Conservation (phyloP, 2,113 vertebrate species). For the Callopanchax toddi region DNA sequence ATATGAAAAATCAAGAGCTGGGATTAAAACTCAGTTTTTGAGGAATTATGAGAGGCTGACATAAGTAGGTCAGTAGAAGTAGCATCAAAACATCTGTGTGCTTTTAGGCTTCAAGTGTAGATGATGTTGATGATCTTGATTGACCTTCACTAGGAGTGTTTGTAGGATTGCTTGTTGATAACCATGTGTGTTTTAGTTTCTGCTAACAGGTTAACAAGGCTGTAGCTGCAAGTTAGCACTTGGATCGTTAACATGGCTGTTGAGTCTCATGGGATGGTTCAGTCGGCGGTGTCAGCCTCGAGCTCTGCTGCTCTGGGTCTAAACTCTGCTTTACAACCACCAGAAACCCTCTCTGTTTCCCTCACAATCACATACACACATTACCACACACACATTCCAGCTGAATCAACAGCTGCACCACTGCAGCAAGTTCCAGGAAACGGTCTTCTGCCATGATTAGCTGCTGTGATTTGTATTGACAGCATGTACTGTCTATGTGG, state of each 20-base stretch:
- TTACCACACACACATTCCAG: conserved; percentile 46
- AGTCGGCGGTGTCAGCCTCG: conserved; percentile 22
- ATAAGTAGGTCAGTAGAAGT: conserved; percentile 20
- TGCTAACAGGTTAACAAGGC: conserved; percentile 10
- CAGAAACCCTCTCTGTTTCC: conserved; percentile 16
- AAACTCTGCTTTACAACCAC: conserved; percentile 23
- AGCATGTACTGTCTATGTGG: conserved; percentile 35
- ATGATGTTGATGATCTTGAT: background rate
- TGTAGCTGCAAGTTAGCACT: conserved; percentile 44
- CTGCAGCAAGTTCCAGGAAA: conserved; percentile 61
- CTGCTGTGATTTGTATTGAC: conserved; percentile 50
- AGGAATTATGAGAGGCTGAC: conserved; percentile 15
- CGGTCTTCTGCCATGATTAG: conserved; percentile 60
- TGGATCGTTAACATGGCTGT: conserved; percentile 38
- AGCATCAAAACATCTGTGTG: conserved; percentile 20
- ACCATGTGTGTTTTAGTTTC: conserved; percentile 18
- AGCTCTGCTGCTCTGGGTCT: conserved; percentile 34
- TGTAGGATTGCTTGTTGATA: conserved; percentile 1
- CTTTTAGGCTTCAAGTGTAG: background rate
- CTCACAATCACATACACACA: conserved; percentile 13
- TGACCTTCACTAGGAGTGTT: conserved; percentile 10
- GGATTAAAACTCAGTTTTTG: conserved; percentile 20
- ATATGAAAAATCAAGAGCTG: conserved; percentile 33
- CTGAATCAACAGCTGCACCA: conserved; percentile 78
- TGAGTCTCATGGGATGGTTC: conserved; percentile 33